A percentile compares a stretch with the other conserved stretches of the same genome.
phyloP scores from a whole-genome alignment of 2,113 vertebrate species.

The Anhinga rufa region DNA sequence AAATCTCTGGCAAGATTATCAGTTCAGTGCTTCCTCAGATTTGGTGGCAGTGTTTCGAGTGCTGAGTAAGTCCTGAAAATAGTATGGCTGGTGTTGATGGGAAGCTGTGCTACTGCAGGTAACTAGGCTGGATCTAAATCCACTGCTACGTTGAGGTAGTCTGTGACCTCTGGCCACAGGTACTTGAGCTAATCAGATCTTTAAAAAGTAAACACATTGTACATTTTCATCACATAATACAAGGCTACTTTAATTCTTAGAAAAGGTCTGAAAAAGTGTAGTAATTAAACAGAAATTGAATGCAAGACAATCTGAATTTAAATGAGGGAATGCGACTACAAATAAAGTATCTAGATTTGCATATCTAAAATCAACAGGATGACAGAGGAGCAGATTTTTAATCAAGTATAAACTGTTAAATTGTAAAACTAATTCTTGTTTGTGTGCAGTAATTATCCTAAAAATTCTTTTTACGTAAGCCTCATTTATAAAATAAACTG shows the following conservation, averaged over 20 bases:
- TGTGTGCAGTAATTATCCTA: not conserved
- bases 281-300: too few species aligned
- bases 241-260: too few species aligned
- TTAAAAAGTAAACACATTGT: not conserved
- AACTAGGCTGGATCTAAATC: not conserved
- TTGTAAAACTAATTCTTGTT: not conserved
- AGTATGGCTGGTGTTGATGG: not conserved
- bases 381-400: not conserved
- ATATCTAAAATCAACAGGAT: too few species aligned
- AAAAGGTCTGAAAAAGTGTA: too few species aligned
- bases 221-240: too few species aligned
- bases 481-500: not conserved
- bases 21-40: not conserved
- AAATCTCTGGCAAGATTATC: not conserved
- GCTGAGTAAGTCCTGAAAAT: not conserved
- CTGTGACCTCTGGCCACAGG: not conserved
- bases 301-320: too few species aligned
- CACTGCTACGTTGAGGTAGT: not conserved
- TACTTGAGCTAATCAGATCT: not conserved
- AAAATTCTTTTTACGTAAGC: not conserved
- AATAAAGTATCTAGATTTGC: too few species aligned
- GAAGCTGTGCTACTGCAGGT: not conserved
- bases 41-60: not conserved
- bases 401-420: not conserved
- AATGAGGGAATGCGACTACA: too few species aligned